phyloP scores from a whole-genome alignment of 2,888 invertebrate genomes.

The Alloplasta piceator region DNA sequence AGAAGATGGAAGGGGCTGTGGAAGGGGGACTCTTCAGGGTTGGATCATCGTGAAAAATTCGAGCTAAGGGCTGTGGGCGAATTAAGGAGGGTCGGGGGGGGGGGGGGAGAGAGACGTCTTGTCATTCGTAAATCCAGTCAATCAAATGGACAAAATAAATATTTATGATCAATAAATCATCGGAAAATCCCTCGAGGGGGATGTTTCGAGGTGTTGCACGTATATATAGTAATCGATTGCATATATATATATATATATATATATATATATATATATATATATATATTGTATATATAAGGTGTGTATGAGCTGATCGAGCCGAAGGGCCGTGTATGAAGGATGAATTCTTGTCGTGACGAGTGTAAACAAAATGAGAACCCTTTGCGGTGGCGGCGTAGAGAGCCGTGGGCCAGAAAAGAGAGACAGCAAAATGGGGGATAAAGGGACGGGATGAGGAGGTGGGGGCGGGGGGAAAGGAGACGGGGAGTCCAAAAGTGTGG shows the following conservation, averaged over 20 bases:
- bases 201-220: not conserved
- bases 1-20: not conserved
- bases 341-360: constrained; percentile 7
- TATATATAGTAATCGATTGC: too few relatives aligned
- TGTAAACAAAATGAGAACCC: constrained; percentile 74
- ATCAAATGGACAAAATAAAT: constrained; percentile 49
- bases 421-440: not conserved
- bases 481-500: constrained; percentile 48
- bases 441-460: constrained; percentile 13
- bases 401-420: constrained; percentile 40
- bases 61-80: not conserved
- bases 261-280: not conserved
- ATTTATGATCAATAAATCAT: constrained; percentile 50
- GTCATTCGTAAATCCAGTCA: constrained; percentile 23
- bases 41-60: too few relatives aligned
- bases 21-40: not conserved
- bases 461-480: constrained; percentile 18
- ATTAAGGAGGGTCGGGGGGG: not conserved
- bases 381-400: constrained; percentile 59
- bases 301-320: not conserved
- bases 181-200: constrained; percentile 14
- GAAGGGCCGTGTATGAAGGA: constrained; percentile 14
- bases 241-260: too few relatives aligned
- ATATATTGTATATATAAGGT: not conserved
- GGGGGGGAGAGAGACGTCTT: constrained; percentile 27